Conservation (phyloP, 1,140 invertebrate genomes). For the Tetramorium simillimum region DNA sequence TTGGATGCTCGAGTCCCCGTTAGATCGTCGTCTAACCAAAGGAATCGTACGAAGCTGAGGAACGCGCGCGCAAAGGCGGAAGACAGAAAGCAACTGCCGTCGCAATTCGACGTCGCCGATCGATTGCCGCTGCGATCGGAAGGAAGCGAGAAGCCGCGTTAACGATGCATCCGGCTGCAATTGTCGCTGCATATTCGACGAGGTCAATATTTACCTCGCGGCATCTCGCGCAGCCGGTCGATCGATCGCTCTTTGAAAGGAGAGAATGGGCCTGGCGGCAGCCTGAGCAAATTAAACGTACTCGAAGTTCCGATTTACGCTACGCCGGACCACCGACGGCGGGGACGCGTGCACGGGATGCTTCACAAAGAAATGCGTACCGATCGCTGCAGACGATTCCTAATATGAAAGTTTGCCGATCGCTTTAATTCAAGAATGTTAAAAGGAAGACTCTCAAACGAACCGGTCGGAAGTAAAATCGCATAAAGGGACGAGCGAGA, state of each 20-base stretch:
- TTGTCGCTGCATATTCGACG: slow-evolving; percentile 16
- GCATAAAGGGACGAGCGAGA: not conserved
- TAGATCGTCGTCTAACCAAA: not conserved
- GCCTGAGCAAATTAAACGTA: slow-evolving; percentile 61
- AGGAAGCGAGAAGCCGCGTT: not conserved
- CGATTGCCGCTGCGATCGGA: not conserved
- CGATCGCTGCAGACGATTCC: not conserved
- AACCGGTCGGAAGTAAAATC: not conserved
- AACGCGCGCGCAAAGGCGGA: slow-evolving; percentile 19
- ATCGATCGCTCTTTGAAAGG: slow-evolving; percentile 20
- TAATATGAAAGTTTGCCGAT: not conserved
- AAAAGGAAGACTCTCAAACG: not conserved
- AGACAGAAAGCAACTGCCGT: slow-evolving; percentile 27
- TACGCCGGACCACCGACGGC: slow-evolving; percentile 57
- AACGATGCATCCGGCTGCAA: not conserved
- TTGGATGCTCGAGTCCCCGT: not conserved
- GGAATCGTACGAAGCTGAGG: not conserved
- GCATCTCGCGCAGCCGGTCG: slow-evolving; percentile 48
- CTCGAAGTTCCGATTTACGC: slow-evolving; percentile 58
- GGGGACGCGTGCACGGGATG: not conserved
- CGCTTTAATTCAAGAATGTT: not conserved
- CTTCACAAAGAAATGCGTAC: not conserved
- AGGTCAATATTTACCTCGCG: slow-evolving; percentile 58
- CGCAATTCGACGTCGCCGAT: not conserved
- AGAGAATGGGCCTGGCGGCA: slow-evolving; percentile 19